Percentiles rank a stretch among this genome's conserved stretches.
These are phyloP conservation scores for Cepaea hortensis DNA, from an alignment of 2,888 invertebrate species.

Conservation along the genomic window DNA sequence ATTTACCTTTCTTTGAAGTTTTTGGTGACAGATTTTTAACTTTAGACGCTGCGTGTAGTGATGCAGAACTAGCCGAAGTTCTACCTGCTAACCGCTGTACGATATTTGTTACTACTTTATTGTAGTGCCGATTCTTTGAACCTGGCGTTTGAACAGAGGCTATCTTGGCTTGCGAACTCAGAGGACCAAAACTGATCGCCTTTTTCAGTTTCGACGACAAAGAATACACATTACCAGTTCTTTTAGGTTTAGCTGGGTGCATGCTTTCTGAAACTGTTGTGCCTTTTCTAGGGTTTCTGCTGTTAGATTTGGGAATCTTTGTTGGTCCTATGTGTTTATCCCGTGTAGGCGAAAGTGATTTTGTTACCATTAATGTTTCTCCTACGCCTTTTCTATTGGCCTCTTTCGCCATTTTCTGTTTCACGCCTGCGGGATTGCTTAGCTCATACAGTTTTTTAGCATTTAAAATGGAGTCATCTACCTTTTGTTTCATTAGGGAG, in stretches of 20 bases:
- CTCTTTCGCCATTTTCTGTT: too few relatives aligned
- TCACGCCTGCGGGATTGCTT: too few relatives aligned
- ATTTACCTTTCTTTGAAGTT: neutral
- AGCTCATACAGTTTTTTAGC: neutral
- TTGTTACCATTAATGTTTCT: neutral
- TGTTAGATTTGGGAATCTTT: too few relatives aligned
- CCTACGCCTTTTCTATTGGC: neutral
- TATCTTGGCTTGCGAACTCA: neutral
- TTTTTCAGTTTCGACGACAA: neutral
- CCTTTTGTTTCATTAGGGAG: neutral
- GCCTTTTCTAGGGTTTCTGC: too few relatives aligned
- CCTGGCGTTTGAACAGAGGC: too few relatives aligned
- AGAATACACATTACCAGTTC: too few relatives aligned
- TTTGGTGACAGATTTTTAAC: neutral
- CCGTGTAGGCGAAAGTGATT: neutral
- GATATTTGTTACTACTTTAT: neutral
- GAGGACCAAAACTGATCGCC: neutral
- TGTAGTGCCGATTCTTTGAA: too few relatives aligned
- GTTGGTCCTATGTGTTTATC: neutral
- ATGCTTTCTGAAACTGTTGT: neutral
- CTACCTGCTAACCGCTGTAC: too few relatives aligned
- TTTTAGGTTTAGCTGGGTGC: neutral
- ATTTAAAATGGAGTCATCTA: neutral
- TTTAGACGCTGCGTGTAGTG: neutral
- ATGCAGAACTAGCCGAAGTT: neutral